Evolutionary conservation across 53 echinoderm and acorn worm species (phyloP).

Genomic region (Patiria pectinifera): DNA sequence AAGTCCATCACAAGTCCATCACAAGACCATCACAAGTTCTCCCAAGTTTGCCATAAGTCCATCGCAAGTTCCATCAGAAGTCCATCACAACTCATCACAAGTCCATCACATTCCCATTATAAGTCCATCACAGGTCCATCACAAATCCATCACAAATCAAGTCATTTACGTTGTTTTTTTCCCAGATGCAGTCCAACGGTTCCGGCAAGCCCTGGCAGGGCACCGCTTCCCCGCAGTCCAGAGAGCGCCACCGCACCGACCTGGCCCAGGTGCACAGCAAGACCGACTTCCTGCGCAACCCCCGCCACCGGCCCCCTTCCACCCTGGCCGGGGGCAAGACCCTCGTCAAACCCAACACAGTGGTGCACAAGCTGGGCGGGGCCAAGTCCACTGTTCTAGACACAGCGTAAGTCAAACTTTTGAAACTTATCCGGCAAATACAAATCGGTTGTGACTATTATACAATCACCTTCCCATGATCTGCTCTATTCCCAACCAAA

Average conservation of each 20-base stretch:
- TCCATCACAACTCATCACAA: too few relatives aligned
- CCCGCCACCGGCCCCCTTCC: conserved; percentile 95
- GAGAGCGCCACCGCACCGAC: conserved; percentile 89
- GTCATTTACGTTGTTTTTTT: too few relatives aligned
- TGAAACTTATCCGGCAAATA: not conserved
- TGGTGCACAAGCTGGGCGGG: conserved; percentile 85
- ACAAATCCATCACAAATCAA: too few relatives aligned
- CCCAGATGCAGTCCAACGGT: not conserved
- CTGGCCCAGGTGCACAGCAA: conserved; percentile 92
- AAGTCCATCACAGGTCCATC: too few relatives aligned
- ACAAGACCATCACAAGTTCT: too few relatives aligned
- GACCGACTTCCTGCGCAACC: conserved; percentile 92
- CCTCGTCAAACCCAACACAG: conserved; percentile 85
- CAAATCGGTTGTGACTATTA: too few relatives aligned
- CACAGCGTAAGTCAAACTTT: conserved; percentile 68
- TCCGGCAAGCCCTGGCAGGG: conserved; percentile 81
- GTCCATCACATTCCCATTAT: too few relatives aligned
- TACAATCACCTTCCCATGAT: too few relatives aligned
- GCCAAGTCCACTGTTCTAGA: conserved; percentile 93
- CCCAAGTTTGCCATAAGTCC: too few relatives aligned
- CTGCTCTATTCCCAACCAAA: too few relatives aligned
- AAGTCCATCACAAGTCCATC: too few relatives aligned
- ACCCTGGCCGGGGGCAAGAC: conserved; percentile 74
- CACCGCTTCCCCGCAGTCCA: conserved; percentile 75
- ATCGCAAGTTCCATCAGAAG: too few relatives aligned